These are phyloP conservation scores for Campoletis raptor DNA, from an alignment of 2,888 invertebrate species.

Conservation along the genomic window DNA sequence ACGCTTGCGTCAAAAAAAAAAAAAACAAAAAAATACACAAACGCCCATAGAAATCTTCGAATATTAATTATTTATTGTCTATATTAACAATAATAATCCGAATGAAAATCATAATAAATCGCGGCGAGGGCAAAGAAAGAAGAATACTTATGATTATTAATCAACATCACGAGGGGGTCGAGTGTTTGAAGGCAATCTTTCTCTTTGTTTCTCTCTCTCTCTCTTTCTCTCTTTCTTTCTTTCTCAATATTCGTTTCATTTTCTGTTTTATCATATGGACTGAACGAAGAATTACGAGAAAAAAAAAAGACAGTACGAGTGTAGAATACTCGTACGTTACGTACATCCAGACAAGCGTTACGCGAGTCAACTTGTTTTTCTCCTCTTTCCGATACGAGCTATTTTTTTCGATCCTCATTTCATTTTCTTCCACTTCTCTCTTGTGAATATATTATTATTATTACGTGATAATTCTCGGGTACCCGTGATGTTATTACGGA, in stretches of 20 bases:
- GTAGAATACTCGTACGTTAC: conserved; percentile 25
- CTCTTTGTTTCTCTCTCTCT: conserved; percentile 13
- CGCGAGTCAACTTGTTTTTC: conserved; percentile 48
- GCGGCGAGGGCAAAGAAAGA: conserved; percentile 23
- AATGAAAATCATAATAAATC: conserved; percentile 34
- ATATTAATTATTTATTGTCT: conserved; percentile 29
- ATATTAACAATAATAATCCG: conserved; percentile 24
- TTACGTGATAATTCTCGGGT: conserved; percentile 52
- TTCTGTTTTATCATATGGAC: conserved; percentile 15
- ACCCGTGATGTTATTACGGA: conserved; percentile 49
- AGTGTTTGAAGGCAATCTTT: conserved; percentile 31
- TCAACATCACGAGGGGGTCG: conserved; percentile 47
- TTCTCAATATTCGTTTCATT: background rate
- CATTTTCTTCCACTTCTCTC: conserved; percentile 17
- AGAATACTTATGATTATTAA: conserved; percentile 43
- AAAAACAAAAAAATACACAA: conserved; percentile 1
- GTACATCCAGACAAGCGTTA: conserved; percentile 18
- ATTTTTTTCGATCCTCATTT: conserved; percentile 29
- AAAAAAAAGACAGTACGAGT: background rate
- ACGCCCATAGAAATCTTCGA: background rate
- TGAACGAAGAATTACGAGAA: conserved; percentile 1
- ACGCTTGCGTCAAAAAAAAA: conserved; percentile 20
- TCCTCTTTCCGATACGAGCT: conserved; percentile 7
- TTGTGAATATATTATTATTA: conserved; percentile 27
- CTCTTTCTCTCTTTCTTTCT: background rate